These are phyloP conservation scores for Uromys caudimaculatus DNA, from an alignment of 2,797 vertebrate genomes.

Conservation along the genomic window DNA sequence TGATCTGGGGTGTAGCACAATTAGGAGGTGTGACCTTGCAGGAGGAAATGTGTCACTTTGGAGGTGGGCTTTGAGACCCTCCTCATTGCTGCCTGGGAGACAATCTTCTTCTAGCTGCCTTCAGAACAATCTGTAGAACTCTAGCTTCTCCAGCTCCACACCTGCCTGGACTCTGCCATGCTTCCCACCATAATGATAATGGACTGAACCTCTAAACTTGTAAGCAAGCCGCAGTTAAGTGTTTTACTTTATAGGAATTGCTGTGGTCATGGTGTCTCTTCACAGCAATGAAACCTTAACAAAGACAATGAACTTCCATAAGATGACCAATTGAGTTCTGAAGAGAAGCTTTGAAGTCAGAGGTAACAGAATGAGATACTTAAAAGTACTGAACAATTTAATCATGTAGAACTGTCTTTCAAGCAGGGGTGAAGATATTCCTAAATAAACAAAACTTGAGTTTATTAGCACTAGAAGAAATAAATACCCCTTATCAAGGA, in stretches of 20 bases:
- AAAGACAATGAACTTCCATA: not conserved
- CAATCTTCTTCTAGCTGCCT: not conserved
- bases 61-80: not conserved
- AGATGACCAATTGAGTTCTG: not conserved
- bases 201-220: not conserved
- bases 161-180: not conserved
- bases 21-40: not conserved
- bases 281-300: not conserved
- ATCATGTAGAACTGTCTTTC: not conserved
- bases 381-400: not conserved
- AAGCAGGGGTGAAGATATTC: slow-evolving; percentile 6
- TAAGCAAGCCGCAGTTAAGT: not conserved
- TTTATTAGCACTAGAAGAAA: not conserved
- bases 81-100: not conserved
- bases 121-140: not conserved
- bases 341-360: not conserved
- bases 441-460: not conserved
- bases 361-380: not conserved
- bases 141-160: too few species aligned
- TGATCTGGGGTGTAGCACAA: not conserved
- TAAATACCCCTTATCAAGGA: not conserved
- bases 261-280: not conserved
- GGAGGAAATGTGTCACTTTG: not conserved
- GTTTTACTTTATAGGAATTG: not conserved
- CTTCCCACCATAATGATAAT: not conserved